Conservation (phyloP, 2,888 invertebrate genomes). For the Steinernema hermaphroditum region DNA sequence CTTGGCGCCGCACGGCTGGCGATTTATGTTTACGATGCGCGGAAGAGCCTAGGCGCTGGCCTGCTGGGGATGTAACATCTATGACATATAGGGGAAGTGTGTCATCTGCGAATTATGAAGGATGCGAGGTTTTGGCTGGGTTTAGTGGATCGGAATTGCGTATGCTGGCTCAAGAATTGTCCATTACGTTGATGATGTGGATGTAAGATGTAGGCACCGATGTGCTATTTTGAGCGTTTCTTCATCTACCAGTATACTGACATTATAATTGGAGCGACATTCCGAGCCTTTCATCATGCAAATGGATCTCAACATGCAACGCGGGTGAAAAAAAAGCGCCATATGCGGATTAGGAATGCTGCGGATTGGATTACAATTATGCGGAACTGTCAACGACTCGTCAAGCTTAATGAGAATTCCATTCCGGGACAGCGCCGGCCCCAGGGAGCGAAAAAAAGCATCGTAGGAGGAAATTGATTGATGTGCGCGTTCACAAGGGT, state of each 20-base stretch:
- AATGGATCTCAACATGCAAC: no score
- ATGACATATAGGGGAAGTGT: no score
- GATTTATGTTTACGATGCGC: conserved; percentile 26
- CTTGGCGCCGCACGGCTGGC: conserved; percentile 4
- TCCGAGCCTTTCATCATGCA: no score
- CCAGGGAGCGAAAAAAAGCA: neutral
- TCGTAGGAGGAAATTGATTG: neutral
- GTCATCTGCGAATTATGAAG: no score
- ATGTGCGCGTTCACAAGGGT: neutral
- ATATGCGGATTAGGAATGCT: conserved; percentile 3
- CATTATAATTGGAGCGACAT: no score
- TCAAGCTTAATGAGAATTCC: conserved; percentile 13
- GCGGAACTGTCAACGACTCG: conserved; percentile 2
- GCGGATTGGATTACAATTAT: conserved; percentile 18
- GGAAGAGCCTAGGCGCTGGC: neutral
- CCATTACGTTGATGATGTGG: no score
- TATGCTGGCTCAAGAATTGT: no score
- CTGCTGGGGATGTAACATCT: no score
- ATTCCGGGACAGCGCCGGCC: no score
- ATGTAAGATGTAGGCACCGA: neutral
- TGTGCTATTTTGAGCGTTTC: neutral
- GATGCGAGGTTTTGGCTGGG: no score
- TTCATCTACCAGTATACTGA: no score
- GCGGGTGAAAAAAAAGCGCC: neutral
- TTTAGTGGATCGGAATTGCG: no score